phyloP scores from a whole-genome alignment of 2,888 invertebrate genomes.

The Coremacera marginata region DNA sequence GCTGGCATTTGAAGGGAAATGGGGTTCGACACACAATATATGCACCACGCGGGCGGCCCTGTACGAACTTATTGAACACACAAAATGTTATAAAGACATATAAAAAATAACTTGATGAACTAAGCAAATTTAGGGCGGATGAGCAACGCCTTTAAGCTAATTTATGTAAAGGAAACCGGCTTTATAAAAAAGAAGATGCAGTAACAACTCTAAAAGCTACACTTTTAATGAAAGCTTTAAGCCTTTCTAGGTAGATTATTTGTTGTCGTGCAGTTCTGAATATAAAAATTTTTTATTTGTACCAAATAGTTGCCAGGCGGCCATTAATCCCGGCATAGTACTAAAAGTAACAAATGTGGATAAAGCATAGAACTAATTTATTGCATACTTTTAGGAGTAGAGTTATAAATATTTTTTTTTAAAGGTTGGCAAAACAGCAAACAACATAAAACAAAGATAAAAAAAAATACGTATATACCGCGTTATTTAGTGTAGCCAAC shows the following conservation, averaged over 20 bases:
- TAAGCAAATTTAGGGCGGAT: no score
- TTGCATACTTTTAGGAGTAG: slow-evolving; percentile 21
- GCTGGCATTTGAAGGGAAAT: no score
- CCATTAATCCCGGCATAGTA: background rate
- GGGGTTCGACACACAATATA: no score
- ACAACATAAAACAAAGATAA: slow-evolving; percentile 32
- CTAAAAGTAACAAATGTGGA: background rate
- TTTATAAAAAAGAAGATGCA: no score
- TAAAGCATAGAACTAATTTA: slow-evolving; percentile 5
- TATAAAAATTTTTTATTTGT: background rate
- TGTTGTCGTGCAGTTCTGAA: background rate
- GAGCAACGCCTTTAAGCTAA: no score
- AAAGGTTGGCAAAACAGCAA: background rate
- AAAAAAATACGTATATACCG: background rate
- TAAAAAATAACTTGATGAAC: no score
- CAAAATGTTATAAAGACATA: no score
- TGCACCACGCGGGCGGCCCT: no score
- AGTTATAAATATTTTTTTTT: background rate
- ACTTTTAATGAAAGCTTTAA: background rate
- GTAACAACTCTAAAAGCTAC: no score
- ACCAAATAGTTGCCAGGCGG: no score
- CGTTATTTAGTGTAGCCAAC: background rate
- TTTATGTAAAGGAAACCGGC: no score
- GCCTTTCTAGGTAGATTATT: background rate
- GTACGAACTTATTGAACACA: no score